Conservation (phyloP, 53 echinoderm and acorn worm species). For the Crossaster papposus region DNA sequence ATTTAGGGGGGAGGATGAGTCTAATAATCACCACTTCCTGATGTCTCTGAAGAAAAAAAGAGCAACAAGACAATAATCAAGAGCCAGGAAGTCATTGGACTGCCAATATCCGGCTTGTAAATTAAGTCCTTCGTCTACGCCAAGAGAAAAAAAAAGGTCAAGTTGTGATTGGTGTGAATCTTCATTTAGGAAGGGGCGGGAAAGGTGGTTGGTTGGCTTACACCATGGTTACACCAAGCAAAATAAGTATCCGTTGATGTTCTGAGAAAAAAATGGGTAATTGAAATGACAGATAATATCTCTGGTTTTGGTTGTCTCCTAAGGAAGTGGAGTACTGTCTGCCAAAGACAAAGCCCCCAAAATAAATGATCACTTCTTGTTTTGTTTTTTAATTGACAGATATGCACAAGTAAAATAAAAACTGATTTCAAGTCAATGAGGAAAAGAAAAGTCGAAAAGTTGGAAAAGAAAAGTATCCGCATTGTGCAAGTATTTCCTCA, state of each 20-base stretch:
- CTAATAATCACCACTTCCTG: slow-evolving; percentile 22
- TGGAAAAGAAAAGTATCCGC: too few relatives aligned
- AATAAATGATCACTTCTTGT: neutral
- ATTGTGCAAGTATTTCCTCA: too few relatives aligned
- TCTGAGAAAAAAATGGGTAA: neutral
- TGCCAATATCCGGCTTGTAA: slow-evolving; percentile 28
- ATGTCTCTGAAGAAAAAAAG: neutral
- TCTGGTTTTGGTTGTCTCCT: neutral
- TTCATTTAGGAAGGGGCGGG: neutral
- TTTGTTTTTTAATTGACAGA: neutral
- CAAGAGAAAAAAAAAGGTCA: neutral
- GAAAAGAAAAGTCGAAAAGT: too few relatives aligned
- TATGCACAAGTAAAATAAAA: neutral
- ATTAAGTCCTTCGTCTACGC: neutral
- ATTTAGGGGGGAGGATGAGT: slow-evolving; percentile 21
- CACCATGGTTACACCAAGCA: neutral
- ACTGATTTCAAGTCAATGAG: neutral
- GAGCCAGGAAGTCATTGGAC: slow-evolving; percentile 37
- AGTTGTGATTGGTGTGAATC: neutral
- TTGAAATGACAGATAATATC: neutral
- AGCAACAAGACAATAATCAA: slow-evolving; percentile 28
- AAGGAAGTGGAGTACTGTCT: neutral
- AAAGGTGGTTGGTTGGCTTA: too few relatives aligned
- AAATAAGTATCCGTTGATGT: neutral
- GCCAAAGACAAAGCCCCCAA: neutral